Percentiles rank a stretch among this genome's conserved stretches.
Evolutionary conservation across 2,113 vertebrate genomes (phyloP).

Genomic region (Callospermophilus lateralis): DNA sequence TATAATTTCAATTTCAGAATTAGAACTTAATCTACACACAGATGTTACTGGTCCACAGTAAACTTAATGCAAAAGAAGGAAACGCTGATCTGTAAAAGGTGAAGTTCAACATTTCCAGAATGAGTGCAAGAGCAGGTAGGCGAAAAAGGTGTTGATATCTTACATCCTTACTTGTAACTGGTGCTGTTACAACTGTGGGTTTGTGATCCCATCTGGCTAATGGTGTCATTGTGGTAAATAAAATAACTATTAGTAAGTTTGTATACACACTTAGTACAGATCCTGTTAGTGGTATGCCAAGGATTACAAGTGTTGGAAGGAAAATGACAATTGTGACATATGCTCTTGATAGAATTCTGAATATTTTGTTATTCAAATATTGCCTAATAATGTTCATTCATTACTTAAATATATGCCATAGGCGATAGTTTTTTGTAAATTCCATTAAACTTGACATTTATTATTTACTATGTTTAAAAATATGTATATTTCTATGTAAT

Average conservation of each 20-base stretch:
- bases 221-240: neutral
- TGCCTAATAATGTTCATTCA: neutral
- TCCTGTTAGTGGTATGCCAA: neutral
- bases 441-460: neutral
- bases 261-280: neutral
- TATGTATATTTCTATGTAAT: neutral
- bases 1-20: neutral
- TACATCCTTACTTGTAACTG: neutral
- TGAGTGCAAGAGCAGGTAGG: neutral
- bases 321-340: conserved; percentile 11
- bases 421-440: neutral
- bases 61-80: neutral
- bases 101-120: neutral
- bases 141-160: neutral
- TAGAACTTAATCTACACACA: neutral
- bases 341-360: neutral
- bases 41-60: neutral
- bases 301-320: conserved; percentile 1
- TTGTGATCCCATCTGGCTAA: neutral
- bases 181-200: neutral
- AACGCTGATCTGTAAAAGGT: neutral
- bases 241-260: neutral
- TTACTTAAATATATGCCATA: neutral
- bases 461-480: neutral
- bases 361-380: neutral